Percentiles rank a stretch among this genome's conserved stretches.
phyloP scores from a whole-genome alignment of 53 echinoderm and acorn worm species.

The Pentamera pediparva region DNA sequence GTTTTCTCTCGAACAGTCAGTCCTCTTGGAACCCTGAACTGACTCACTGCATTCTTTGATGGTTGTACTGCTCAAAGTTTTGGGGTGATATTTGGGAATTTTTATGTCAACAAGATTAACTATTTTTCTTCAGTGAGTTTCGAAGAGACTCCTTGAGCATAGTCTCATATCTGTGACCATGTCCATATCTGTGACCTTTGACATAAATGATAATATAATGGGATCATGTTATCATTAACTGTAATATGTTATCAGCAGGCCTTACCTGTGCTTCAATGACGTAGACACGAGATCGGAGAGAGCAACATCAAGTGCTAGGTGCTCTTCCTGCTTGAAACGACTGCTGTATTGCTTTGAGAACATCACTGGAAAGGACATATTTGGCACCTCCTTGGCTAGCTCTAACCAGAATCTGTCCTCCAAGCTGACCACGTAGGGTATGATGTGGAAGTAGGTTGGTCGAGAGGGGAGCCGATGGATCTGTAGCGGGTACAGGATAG shows the following conservation, averaged over 20 bases:
- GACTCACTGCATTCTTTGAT: too few species aligned
- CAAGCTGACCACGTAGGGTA: slow-evolving; percentile 40
- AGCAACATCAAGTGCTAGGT: neutral
- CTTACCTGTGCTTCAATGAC: neutral
- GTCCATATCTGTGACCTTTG: too few species aligned
- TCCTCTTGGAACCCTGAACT: too few species aligned
- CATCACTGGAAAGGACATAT: neutral
- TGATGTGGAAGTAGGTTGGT: slow-evolving; percentile 79
- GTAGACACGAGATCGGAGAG: slow-evolving; percentile 8
- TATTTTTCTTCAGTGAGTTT: too few species aligned
- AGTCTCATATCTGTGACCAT: too few species aligned
- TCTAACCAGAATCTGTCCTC: slow-evolving; percentile 59
- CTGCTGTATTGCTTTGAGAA: neutral
- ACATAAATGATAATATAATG: neutral
- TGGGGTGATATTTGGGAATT: too few species aligned
- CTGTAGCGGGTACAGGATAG: slow-evolving; percentile 65
- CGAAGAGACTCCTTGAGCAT: too few species aligned
- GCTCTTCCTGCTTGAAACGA: neutral
- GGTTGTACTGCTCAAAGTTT: too few species aligned
- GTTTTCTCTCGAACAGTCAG: too few species aligned
- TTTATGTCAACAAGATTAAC: too few species aligned
- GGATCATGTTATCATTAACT: neutral
- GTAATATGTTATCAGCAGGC: neutral
- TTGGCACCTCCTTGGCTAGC: neutral
- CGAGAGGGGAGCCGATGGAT: slow-evolving; percentile 67